Conservation (phyloP, 2,797 vertebrate genomes). For the Coilia nasus region DNA sequence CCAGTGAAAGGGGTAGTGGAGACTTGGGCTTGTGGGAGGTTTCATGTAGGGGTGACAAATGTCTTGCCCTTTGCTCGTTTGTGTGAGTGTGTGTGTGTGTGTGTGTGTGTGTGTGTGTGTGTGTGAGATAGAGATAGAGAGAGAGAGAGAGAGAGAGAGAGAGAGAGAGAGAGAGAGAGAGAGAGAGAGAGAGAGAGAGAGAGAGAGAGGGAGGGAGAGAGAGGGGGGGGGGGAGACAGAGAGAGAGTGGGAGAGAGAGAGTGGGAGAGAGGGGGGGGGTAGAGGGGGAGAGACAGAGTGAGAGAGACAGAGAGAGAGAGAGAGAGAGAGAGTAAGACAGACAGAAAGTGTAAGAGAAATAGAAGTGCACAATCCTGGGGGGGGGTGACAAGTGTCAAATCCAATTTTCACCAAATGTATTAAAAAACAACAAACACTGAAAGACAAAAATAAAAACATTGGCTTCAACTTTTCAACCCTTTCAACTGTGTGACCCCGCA, state of each 20-base stretch:
- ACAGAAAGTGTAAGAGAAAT: no score
- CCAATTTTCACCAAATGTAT: constrained; percentile 1
- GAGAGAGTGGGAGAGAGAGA: no score
- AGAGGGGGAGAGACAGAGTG: no score
- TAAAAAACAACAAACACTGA: background rate
- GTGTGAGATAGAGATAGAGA: no score
- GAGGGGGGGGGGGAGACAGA: no score
- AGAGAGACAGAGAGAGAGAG: no score
- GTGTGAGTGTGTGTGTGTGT: background rate
- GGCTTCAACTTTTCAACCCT: background rate
- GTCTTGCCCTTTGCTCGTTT: background rate
- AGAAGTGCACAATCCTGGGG: no score
- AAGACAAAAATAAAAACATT: background rate
- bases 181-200: background rate
- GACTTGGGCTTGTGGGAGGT: background rate
- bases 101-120: background rate
- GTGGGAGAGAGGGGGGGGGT: no score
- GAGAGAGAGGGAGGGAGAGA: no score
- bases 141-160: no score
- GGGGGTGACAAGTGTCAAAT: background rate
- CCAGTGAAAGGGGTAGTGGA: background rate
- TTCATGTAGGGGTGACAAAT: background rate
- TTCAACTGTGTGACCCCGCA: background rate
- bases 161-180: no score
- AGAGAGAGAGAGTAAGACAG: no score